A percentile compares a stretch with the other conserved stretches of the same genome.
phyloP scores from a whole-genome alignment of 2,797 vertebrate species.

The Manis javanica region DNA sequence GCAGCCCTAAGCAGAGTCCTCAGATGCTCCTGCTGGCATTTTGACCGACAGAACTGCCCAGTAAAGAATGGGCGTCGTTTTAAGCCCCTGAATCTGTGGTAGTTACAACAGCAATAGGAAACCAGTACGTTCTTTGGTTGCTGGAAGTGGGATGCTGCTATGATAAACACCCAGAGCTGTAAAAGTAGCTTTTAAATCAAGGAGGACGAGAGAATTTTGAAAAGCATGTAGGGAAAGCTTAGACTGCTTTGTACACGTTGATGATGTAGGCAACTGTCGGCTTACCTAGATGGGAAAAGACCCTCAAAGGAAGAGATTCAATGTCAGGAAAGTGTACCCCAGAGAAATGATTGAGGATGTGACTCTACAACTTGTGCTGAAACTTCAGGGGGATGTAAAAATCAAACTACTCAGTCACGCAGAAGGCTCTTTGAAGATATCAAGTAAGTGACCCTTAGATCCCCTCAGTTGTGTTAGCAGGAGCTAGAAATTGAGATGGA shows the following conservation, averaged over 20 bases:
- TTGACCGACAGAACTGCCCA: background rate
- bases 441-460: background rate
- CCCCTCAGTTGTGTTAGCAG: background rate
- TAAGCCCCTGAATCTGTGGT: background rate
- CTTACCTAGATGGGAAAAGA: background rate
- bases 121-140: background rate
- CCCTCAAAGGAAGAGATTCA: background rate
- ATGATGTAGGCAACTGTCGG: background rate
- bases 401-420: background rate
- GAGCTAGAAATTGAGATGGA: too few relatives aligned
- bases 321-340: background rate
- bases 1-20: background rate
- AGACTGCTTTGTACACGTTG: background rate
- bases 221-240: background rate
- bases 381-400: background rate
- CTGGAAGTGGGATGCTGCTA: background rate
- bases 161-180: background rate
- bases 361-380: background rate
- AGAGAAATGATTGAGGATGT: background rate
- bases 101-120: background rate
- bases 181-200: background rate
- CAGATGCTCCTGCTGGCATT: background rate
- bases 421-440: background rate
- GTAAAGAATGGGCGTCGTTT: background rate
- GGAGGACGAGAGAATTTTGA: background rate